Evolutionary conservation across 2,113 vertebrate species (phyloP).

Genomic region (Scomber japonicus): DNA sequence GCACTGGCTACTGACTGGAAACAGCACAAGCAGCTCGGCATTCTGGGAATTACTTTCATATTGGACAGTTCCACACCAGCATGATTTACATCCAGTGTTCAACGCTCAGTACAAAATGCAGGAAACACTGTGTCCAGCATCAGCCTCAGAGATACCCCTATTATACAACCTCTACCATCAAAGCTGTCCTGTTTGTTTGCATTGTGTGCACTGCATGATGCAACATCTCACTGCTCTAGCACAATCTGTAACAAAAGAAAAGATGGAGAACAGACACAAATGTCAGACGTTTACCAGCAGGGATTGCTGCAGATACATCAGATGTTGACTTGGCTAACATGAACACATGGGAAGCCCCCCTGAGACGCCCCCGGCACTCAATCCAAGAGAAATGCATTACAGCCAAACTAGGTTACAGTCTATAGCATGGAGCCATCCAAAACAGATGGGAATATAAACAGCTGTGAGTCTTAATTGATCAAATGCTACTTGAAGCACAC

Average conservation of each 20-base stretch:
- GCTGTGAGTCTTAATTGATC: constrained; percentile 41
- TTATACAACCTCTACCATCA: no score
- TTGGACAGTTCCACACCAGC: no score
- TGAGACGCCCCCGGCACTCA: constrained; percentile 8
- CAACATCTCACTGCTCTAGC: background rate
- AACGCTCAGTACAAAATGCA: background rate
- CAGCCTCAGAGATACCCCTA: no score
- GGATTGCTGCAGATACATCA: constrained; percentile 4
- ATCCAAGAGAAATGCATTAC: constrained; percentile 9
- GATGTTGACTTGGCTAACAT: background rate
- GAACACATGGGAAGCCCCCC: constrained; percentile 9
- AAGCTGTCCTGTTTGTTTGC: background rate
- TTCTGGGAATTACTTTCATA: no score
- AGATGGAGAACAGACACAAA: background rate
- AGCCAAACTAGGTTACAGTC: constrained; percentile 12
- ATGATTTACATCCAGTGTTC: no score
- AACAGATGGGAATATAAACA: constrained; percentile 28
- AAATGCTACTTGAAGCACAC: constrained; percentile 24
- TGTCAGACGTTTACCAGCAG: background rate
- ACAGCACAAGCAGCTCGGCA: no score
- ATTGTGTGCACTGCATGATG: background rate
- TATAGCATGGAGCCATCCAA: background rate
- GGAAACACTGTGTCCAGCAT: background rate
- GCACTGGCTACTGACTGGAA: no score
- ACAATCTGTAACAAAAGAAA: constrained; percentile 6